Evolutionary conservation across 2,888 invertebrate genomes (phyloP).

Genomic region (Andrena bicolor): DNA sequence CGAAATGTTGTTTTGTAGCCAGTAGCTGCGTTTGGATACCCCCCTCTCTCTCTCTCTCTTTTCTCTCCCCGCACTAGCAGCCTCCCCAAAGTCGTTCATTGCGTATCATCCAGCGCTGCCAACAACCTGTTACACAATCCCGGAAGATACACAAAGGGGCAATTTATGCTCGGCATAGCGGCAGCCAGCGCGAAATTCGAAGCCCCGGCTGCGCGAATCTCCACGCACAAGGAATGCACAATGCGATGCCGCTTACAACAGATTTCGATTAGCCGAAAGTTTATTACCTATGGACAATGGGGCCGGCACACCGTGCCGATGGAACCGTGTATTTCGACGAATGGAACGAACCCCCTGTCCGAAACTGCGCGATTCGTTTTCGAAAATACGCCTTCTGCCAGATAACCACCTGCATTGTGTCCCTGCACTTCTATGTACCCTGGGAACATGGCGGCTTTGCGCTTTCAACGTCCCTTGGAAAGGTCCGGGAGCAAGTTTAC

Average conservation of each 20-base stretch:
- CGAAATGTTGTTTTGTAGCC: conserved; percentile 52
- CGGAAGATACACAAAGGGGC: conserved; percentile 70
- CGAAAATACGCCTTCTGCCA: conserved; percentile 32
- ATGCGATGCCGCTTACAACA: conserved; percentile 55
- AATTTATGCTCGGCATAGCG: conserved; percentile 65
- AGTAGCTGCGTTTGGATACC: conserved; percentile 1
- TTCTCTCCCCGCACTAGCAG: conserved; percentile 15
- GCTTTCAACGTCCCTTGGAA: not conserved
- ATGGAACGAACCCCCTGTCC: conserved; percentile 34
- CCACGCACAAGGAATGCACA: conserved; percentile 60
- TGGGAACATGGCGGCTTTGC: not conserved
- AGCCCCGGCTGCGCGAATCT: conserved; percentile 56
- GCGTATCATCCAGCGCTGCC: conserved; percentile 62
- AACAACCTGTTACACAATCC: conserved; percentile 71
- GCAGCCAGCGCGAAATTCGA: conserved; percentile 54
- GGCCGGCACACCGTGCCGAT: conserved; percentile 2
- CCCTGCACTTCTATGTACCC: not conserved
- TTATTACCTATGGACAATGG: conserved; percentile 63
- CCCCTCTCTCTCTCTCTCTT: not conserved
- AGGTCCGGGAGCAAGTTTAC: not conserved
- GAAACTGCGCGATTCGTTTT: conserved; percentile 30
- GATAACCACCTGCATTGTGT: conserved; percentile 35
- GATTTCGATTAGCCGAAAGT: conserved; percentile 66
- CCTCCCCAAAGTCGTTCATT: conserved; percentile 55
- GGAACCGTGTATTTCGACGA: conserved; percentile 1